Conservation (phyloP, 2,888 invertebrate species). For the Diplolepis rosae region DNA sequence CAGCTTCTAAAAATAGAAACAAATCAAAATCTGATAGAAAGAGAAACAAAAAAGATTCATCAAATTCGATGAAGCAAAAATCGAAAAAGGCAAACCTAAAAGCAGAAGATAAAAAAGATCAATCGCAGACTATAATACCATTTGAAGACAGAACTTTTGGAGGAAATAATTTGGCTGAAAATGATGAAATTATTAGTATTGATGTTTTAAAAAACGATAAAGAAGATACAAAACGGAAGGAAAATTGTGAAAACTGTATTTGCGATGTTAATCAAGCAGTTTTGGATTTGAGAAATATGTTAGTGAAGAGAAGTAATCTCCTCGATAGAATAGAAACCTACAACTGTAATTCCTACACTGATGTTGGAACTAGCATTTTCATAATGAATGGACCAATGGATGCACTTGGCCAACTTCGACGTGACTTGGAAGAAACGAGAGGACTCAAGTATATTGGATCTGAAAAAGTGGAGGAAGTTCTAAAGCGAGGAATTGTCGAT, state of each 20-base stretch:
- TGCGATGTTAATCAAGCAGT: slow-evolving; percentile 55
- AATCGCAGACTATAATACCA: neutral
- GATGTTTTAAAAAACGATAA: slow-evolving; percentile 8
- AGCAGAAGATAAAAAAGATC: neutral
- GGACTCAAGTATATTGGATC: slow-evolving; percentile 58
- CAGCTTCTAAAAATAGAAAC: neutral
- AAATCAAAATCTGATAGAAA: neutral
- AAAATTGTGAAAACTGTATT: slow-evolving; percentile 55
- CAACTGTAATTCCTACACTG: slow-evolving; percentile 55
- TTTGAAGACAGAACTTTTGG: neutral
- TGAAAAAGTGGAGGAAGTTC: slow-evolving; percentile 53
- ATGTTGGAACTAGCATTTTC: slow-evolving; percentile 58
- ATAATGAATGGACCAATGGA: slow-evolving; percentile 50
- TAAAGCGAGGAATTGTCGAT: slow-evolving; percentile 43
- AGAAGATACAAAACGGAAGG: slow-evolving; percentile 35
- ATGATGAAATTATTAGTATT: slow-evolving; percentile 14
- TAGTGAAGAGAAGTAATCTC: slow-evolving; percentile 46
- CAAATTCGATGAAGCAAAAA: neutral
- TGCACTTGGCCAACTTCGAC: slow-evolving; percentile 46
- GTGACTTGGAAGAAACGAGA: slow-evolving; percentile 54
- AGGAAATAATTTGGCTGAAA: slow-evolving; percentile 5
- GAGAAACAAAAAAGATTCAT: neutral
- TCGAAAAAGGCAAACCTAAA: neutral
- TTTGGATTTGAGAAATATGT: slow-evolving; percentile 47
- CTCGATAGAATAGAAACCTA: slow-evolving; percentile 51